phyloP scores from a whole-genome alignment of 2,797 vertebrate genomes.

The Hippocampus kuda region DNA sequence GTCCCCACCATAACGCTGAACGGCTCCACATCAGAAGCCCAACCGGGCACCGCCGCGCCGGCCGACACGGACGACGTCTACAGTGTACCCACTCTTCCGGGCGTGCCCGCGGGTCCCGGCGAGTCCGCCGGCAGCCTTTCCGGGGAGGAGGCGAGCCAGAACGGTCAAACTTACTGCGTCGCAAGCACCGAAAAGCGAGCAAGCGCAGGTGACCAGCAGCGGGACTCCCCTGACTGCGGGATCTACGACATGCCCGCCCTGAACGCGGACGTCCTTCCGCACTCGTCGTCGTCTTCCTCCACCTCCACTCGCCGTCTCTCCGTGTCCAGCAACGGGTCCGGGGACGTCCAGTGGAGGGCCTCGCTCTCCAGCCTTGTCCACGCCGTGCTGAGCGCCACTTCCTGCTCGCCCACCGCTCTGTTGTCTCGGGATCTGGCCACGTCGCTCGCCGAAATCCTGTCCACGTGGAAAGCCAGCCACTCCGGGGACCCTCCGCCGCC shows the following conservation, averaged over 20 bases:
- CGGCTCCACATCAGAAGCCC: slow-evolving; percentile 36
- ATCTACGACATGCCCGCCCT: slow-evolving; percentile 81
- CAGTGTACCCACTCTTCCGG: slow-evolving; percentile 68
- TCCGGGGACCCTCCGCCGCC: slow-evolving; percentile 58
- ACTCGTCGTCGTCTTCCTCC: slow-evolving; percentile 56
- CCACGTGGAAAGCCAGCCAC: slow-evolving; percentile 67
- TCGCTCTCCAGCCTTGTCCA: slow-evolving; percentile 63
- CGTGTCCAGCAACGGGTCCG: slow-evolving; percentile 68
- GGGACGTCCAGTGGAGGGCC: slow-evolving; percentile 64
- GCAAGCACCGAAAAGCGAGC: slow-evolving; percentile 56
- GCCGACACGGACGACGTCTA: slow-evolving; percentile 70
- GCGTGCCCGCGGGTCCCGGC: slow-evolving; percentile 48
- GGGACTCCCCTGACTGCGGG: slow-evolving; percentile 57
- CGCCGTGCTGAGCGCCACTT: slow-evolving; percentile 46
- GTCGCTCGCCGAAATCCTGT: slow-evolving; percentile 68
- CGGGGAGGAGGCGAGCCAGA: slow-evolving; percentile 45
- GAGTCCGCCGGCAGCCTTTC: slow-evolving; percentile 41
- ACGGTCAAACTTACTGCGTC: slow-evolving; percentile 55
- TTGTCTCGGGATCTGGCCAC: slow-evolving; percentile 65
- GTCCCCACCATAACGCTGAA: slow-evolving; percentile 69
- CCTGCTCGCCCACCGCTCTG: slow-evolving; percentile 40
- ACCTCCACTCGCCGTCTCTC: slow-evolving; percentile 65
- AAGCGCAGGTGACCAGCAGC: slow-evolving; percentile 35
- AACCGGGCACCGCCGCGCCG: slow-evolving; percentile 43
- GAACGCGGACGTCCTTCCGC: slow-evolving; percentile 55